These are phyloP conservation scores for Heliconius erato DNA, from an alignment of 2,888 invertebrate genomes.

Conservation along the genomic window DNA sequence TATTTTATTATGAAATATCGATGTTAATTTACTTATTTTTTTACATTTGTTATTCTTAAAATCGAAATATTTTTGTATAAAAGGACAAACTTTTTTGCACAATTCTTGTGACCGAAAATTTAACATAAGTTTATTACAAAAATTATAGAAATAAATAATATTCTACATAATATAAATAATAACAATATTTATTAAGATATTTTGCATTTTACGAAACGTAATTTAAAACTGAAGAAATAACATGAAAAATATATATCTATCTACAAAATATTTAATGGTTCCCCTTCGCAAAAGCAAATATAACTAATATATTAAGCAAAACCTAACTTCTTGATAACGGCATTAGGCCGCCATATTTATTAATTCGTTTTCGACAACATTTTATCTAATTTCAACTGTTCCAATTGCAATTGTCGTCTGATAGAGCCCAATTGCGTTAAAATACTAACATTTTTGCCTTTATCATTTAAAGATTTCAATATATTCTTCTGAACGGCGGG, in stretches of 20 bases:
- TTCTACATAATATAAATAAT: no score
- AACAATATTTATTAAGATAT: no score
- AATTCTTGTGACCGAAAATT: no score
- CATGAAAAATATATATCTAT: background rate
- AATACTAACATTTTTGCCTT: constrained; percentile 84
- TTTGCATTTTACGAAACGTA: background rate
- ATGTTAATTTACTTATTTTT: no score
- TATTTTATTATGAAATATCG: no score
- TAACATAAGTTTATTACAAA: no score
- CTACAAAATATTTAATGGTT: background rate
- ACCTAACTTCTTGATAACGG: background rate
- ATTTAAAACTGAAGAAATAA: background rate
- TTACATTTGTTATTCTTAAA: background rate
- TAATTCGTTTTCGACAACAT: constrained; percentile 64
- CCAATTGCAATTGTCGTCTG: constrained; percentile 88
- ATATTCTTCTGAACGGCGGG: constrained; percentile 88
- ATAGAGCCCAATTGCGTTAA: constrained; percentile 89
- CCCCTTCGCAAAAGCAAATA: background rate
- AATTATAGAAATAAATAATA: no score
- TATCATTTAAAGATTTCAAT: constrained; percentile 77
- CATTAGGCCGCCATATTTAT: constrained; percentile 20
- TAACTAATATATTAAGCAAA: background rate
- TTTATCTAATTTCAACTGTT: constrained; percentile 87
- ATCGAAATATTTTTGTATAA: background rate
- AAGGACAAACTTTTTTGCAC: no score